phyloP scores from a whole-genome alignment of 2,797 vertebrate species.

The Mus spretus region DNA sequence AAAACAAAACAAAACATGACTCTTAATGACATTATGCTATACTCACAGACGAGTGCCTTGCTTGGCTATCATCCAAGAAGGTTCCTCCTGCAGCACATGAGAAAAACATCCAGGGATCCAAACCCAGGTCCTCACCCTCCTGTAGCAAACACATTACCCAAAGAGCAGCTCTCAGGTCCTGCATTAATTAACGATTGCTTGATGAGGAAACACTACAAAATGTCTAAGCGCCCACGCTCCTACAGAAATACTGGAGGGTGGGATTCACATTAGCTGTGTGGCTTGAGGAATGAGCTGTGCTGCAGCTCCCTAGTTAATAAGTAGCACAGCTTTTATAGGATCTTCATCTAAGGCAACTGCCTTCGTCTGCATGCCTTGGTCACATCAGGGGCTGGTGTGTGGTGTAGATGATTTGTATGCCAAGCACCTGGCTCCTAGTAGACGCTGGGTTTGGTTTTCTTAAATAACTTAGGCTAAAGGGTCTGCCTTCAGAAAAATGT shows the following conservation, averaged over 20 bases:
- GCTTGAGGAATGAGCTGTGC: slow-evolving; percentile 17
- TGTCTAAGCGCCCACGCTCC: neutral
- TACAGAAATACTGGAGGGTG: neutral
- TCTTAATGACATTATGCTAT: neutral
- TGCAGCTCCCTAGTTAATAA: slow-evolving; percentile 1
- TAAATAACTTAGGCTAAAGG: neutral
- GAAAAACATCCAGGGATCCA: too few species aligned
- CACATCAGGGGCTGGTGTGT: neutral
- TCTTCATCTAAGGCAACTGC: neutral
- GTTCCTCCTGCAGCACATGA: neutral
- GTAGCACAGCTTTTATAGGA: neutral
- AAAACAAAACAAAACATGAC: neutral
- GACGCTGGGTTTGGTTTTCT: slow-evolving; percentile 14
- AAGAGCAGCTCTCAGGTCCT: neutral
- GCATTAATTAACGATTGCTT: neutral
- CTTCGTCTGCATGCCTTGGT: neutral
- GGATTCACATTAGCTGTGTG: slow-evolving; percentile 32
- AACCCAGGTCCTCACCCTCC: neutral
- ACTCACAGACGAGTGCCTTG: too few species aligned
- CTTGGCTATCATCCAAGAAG: neutral
- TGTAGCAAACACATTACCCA: neutral
- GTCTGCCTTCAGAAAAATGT: neutral
- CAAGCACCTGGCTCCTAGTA: neutral
- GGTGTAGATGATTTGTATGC: too few species aligned
- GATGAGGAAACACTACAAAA: neutral